Evolutionary conservation across 2,797 vertebrate species (phyloP).

Genomic region (Erethizon dorsatum): DNA sequence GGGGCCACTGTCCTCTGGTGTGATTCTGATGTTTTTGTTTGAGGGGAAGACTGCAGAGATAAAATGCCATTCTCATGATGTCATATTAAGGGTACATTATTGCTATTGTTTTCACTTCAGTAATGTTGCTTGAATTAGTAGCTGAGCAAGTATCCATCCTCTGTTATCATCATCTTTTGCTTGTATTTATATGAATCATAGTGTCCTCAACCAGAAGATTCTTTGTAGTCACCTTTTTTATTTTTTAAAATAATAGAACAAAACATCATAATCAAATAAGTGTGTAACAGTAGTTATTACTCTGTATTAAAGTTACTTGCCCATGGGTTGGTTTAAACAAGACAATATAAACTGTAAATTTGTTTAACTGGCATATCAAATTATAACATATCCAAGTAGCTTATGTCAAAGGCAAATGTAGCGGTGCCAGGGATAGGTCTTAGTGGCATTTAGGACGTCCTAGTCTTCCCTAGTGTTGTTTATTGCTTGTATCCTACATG

Average conservation of each 20-base stretch:
- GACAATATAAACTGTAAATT: neutral
- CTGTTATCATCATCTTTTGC: neutral
- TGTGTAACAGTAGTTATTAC: too few relatives aligned
- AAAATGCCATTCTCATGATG: neutral
- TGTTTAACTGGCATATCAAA: neutral
- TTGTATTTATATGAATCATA: neutral
- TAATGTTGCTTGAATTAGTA: neutral
- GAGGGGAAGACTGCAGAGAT: neutral
- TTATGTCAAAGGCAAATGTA: neutral
- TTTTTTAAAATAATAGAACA: too few relatives aligned
- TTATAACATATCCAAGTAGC: neutral
- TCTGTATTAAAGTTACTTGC: neutral
- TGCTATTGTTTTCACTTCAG: slow-evolving; percentile 32
- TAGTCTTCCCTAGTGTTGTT: neutral
- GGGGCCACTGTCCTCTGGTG: too few relatives aligned
- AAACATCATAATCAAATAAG: too few relatives aligned
- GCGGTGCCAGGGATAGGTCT: neutral
- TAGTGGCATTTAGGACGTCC: neutral
- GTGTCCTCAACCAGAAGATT: neutral
- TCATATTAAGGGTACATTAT: neutral
- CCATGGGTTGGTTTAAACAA: neutral
- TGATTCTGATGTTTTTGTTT: neutral
- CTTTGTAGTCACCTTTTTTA: neutral
- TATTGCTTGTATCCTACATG: neutral
- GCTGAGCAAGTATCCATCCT: neutral